Conservation (phyloP, 2,113 vertebrate genomes). For the Sitta europaea region DNA sequence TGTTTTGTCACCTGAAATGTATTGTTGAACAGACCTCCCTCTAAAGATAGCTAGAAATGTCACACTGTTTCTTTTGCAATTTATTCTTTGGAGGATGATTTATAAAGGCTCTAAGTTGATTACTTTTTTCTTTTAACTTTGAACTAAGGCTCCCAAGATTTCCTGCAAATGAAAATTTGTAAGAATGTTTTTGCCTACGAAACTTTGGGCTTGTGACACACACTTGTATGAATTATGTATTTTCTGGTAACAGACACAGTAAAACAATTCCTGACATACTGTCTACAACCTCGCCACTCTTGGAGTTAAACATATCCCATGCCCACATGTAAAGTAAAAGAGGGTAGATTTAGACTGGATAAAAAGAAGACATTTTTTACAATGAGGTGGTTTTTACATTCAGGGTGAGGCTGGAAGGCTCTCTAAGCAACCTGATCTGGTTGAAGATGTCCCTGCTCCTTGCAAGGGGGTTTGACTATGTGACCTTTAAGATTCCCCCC, state of each 20-base stretch:
- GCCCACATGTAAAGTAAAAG: not conserved
- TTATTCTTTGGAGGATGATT: not conserved
- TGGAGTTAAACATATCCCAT: not conserved
- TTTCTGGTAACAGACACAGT: not conserved
- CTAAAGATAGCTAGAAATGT: not conserved
- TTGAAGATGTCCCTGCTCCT: not conserved
- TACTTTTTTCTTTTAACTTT: not conserved
- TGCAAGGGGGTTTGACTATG: not conserved
- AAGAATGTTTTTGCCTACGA: not conserved
- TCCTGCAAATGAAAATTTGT: not conserved
- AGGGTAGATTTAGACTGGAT: not conserved
- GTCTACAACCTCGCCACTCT: not conserved
- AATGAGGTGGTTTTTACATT: not conserved
- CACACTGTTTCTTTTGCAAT: not conserved
- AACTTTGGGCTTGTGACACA: not conserved
- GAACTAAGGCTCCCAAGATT: not conserved
- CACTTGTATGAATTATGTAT: not conserved
- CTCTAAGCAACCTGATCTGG: not conserved
- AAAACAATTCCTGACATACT: not conserved
- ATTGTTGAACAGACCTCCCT: not conserved
- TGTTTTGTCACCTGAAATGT: constrained; percentile 64
- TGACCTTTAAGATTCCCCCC: not conserved
- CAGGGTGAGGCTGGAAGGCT: not conserved
- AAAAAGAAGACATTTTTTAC: not conserved
- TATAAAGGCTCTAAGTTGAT: not conserved